phyloP scores from a whole-genome alignment of 2,113 vertebrate genomes.

The Perccottus glenii region DNA sequence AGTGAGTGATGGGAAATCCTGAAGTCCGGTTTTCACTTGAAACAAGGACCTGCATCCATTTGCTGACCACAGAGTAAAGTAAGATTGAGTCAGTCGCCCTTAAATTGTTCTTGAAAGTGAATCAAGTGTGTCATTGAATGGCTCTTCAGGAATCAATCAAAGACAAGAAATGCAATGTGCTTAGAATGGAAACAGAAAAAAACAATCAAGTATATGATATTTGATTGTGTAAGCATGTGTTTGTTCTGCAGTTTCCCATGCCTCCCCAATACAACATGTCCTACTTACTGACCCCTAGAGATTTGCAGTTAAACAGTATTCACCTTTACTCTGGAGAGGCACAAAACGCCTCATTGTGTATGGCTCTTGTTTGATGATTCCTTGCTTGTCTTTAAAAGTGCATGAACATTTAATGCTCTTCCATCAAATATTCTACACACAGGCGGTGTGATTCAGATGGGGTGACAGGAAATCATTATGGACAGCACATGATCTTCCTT shows the following conservation, averaged over 20 bases:
- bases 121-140: background rate
- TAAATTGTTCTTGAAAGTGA: conserved; percentile 4
- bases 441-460: conserved; percentile 28
- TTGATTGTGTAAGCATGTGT: conserved; percentile 21
- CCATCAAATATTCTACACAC: conserved; percentile 48
- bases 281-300: conserved; percentile 62
- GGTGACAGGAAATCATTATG: conserved; percentile 57
- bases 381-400: conserved; percentile 47
- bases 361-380: conserved; percentile 14
- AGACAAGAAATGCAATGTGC: conserved; percentile 18
- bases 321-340: conserved; percentile 62
- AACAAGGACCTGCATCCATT: background rate
- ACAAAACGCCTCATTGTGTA: conserved; percentile 25
- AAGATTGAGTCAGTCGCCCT: background rate
- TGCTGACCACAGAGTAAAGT: conserved; percentile 1
- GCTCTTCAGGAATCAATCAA: too few relatives aligned
- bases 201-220: conserved; percentile 48
- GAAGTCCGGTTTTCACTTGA: conserved; percentile 15
- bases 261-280: conserved; percentile 51
- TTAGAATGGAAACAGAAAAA: conserved; percentile 39
- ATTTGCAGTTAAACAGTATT: conserved; percentile 59
- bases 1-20: conserved; percentile 55
- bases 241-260: conserved; percentile 38
- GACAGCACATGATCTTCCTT: conserved; percentile 51
- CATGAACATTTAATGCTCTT: conserved; percentile 35